These are phyloP conservation scores for Pleuronectes platessa DNA, from an alignment of 2,113 vertebrate species.

Conservation along the genomic window DNA sequence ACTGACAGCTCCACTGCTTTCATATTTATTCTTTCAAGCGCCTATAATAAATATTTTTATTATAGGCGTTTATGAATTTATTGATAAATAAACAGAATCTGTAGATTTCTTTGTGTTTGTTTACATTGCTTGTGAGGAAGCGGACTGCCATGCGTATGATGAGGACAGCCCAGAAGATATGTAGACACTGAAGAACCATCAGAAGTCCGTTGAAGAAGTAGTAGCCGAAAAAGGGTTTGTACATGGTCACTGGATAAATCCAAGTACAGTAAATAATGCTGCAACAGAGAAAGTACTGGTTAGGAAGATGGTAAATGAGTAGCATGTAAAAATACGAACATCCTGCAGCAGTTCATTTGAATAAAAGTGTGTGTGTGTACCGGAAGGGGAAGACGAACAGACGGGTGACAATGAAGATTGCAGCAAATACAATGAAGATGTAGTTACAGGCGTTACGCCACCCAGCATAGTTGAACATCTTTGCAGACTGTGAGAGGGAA, in stretches of 20 bases:
- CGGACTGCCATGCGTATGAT: slow-evolving; percentile 93
- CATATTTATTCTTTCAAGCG: too few relatives aligned
- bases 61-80: not conserved
- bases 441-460: slow-evolving; percentile 94
- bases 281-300: slow-evolving; percentile 23
- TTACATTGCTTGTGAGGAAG: slow-evolving; percentile 93
- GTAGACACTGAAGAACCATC: slow-evolving; percentile 89
- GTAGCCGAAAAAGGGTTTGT: slow-evolving; percentile 93
- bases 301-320: not conserved
- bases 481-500: slow-evolving; percentile 87
- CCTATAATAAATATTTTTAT: too few relatives aligned
- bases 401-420: slow-evolving; percentile 91
- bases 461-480: slow-evolving; percentile 98
- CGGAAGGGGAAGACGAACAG: slow-evolving; percentile 94
- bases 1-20: too few relatives aligned
- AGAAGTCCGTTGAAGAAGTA: slow-evolving; percentile 96
- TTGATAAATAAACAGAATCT: not conserved
- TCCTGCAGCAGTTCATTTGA: not conserved
- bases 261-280: slow-evolving; percentile 95
- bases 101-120: slow-evolving; percentile 15
- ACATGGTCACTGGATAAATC: slow-evolving; percentile 89
- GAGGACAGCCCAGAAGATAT: slow-evolving; percentile 94
- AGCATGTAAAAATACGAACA: not conserved
- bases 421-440: slow-evolving; percentile 93
- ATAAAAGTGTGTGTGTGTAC: slow-evolving; percentile 71